Base-by-base conservation (phyloP, 2,797 vertebrate species). In the Microhierax caerulescens region DNA sequence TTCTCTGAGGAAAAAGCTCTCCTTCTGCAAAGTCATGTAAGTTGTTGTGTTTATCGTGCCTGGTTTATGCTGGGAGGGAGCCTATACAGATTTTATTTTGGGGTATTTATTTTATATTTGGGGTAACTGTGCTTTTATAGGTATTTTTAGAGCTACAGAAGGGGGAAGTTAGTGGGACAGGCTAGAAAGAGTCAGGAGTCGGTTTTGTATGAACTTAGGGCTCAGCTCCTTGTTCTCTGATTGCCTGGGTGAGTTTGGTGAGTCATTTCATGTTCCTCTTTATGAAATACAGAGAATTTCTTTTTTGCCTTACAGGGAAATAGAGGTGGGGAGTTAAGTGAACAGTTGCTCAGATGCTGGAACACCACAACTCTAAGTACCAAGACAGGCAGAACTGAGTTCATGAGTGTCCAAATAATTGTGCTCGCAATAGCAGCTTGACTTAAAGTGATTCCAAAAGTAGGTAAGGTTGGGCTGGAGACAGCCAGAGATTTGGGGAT, bases 1-100 rank as follows among this genome's bases (percentile, higher is more conserved):
- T 39, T 98, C 95, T n/a, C 97, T 99, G 95, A 98, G 98, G 97
- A 99, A 98, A 91, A 98, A 97, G 79, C 98, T 98, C 36, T 94
- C 97, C 69, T 98, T 98, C 89, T 92, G 98, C 82, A 96, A 97
- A 96, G 96, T 95, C 96, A 45, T 95, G 98, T 99, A 95, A 98
- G 98, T 97, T 97, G 36, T 34, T 19, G 2, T 22, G 36, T 32
- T 28, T 79, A 1, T 25, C 3, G 0, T 39, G 56, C 30, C 47
- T 72, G 77, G 27, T 3, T 9, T 32, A 1, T 53, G 76, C 69
- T 88, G 68, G 47, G 70, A 12, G 59, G 64, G 32, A 57, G 43
- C 18, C 30, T 30, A 3, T 16, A 2, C 7, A 20, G 39, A 3
- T 27, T 32, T 51, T 27, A 2, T 9, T 50, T n/a, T 20, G 2